Base-by-base conservation (phyloP, 2,113 vertebrate genomes). In the Andinoacara biseriatus region DNA sequence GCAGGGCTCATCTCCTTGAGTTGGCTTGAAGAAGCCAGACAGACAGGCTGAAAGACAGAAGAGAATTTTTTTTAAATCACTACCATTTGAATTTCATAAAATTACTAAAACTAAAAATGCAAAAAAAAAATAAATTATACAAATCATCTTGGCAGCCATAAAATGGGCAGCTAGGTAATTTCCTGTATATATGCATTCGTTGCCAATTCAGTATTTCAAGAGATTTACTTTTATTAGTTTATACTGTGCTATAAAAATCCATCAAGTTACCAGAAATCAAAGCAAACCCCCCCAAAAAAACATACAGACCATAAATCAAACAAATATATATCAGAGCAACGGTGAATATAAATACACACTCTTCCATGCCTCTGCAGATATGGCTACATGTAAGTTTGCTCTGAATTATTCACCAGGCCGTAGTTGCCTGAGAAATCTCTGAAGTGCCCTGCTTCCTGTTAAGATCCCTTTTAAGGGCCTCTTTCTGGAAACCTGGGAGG, bases 1-100 rank as follows among this genome's bases (percentile, higher is more conserved):
- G 1, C 98, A 99, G 3, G 95, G 85, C 74, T 98, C 97, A 0
- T 98, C 98, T 11, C 98, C 98, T 78, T 99, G 98, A 77, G 96
- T 96, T 17, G 98, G 96, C 93, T 99, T 99, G 93, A 99, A 99
- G 5, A 93, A 98, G 78, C 97, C 96, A 0, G 96, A 96, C 0
- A 96, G 95, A 85, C 98, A 99, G 5, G 96, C 98, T 99, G 93
- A 46, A 81, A 94, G 63, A 89, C 10, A 90, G 18, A 82, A 7
- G 40, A 80, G 14, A 17, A 38, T 0, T 13, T 31, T 52, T 72
- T 72, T n/a, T 14, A 72, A 33, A 72, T 54, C 26, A 72, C 46
- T 54, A 54, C 0, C 24, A 22, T 40, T 22, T 6, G 62, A 10
- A 20, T 2, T 8, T 1, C 17, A 54, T 20, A 20, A 49, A 49